Percentiles rank a stretch among this genome's conserved stretches.
Evolutionary conservation across 2,113 vertebrate genomes (phyloP).

Genomic region (Microtus ochrogaster): DNA sequence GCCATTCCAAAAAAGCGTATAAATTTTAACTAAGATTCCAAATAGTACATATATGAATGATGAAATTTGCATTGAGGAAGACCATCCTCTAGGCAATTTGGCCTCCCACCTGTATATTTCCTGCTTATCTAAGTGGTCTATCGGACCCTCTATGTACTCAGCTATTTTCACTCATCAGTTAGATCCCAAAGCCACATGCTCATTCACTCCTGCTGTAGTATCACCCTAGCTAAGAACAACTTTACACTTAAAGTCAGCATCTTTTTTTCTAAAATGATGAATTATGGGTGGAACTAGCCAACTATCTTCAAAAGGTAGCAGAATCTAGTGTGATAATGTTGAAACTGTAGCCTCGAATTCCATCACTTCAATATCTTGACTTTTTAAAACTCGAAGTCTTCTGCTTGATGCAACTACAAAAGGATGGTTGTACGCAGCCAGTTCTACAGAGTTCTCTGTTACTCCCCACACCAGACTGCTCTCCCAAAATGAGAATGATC

Average conservation of each 20-base stretch:
- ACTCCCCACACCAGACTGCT: too few species aligned
- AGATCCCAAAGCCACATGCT: not conserved
- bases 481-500: not conserved
- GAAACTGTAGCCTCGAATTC: not conserved
- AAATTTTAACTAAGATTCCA: conserved; percentile 38
- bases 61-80: not conserved
- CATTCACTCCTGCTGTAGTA: not conserved
- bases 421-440: not conserved
- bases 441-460: not conserved
- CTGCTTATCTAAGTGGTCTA: too few species aligned
- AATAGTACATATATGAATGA: not conserved
- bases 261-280: not conserved
- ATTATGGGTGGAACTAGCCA: not conserved
- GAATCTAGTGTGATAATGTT: not conserved
- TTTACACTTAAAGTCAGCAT: not conserved
- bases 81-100: not conserved
- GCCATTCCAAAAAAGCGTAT: not conserved
- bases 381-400: not conserved
- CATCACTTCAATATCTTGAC: not conserved
- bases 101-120: not conserved
- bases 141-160: not conserved
- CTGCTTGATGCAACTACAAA: not conserved
- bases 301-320: not conserved
- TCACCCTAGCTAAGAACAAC: not conserved
- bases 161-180: too few species aligned